Evolutionary conservation across 1,140 invertebrate genomes (phyloP).

Genomic region (Bombus consobrinus): DNA sequence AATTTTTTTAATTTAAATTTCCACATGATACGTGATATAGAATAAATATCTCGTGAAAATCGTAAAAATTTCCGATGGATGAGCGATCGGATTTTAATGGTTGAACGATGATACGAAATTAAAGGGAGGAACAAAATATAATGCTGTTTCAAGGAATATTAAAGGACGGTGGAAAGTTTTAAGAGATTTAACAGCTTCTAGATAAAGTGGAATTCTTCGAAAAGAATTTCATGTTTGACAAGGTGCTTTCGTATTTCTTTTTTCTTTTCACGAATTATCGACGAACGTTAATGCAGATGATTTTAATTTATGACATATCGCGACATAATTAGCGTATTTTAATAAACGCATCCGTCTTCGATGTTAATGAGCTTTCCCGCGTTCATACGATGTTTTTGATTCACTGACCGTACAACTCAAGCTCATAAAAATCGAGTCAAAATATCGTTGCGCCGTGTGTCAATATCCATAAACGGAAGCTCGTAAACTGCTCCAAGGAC

Average conservation of each 20-base stretch:
- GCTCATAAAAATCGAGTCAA: not conserved
- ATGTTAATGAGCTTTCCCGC: not conserved
- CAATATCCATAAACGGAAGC: not conserved
- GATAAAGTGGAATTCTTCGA: not conserved
- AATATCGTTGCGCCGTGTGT: not conserved
- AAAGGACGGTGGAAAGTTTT: not conserved
- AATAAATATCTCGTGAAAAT: slow-evolving; percentile 14
- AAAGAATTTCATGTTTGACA: not conserved
- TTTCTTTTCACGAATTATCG: not conserved
- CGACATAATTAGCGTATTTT: not conserved
- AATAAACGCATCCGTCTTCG: not conserved
- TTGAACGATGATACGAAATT: not conserved
- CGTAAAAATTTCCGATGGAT: not conserved
- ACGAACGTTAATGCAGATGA: not conserved
- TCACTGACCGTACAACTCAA: not conserved
- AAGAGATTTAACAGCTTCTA: not conserved
- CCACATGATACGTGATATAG: not conserved
- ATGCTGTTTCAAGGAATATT: too few relatives aligned
- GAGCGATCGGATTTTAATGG: not conserved
- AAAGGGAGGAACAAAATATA: not conserved
- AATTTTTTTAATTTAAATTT: not conserved
- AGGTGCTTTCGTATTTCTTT: not conserved
- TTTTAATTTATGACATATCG: not conserved
- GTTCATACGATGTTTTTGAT: not conserved
- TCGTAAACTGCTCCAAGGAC: not conserved